Conservation (phyloP, 2,113 vertebrate genomes). For the Menidia beryllina region DNA sequence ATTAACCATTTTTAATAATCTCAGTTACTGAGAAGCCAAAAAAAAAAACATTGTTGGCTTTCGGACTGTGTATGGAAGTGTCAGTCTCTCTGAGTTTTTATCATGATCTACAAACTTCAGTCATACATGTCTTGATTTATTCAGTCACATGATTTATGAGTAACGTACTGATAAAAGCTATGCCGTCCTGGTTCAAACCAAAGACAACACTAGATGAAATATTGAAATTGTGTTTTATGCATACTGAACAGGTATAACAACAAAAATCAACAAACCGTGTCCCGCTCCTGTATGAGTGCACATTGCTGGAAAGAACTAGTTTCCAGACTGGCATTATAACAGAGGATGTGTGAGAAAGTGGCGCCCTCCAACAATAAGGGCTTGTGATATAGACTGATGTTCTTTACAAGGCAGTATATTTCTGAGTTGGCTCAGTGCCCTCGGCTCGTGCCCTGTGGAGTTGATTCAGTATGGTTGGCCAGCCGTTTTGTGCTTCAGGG, state of each 20-base stretch:
- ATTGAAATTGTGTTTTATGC: too few relatives aligned
- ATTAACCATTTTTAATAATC: too few relatives aligned
- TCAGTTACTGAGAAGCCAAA: too few relatives aligned
- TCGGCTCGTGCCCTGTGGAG: conserved; percentile 40
- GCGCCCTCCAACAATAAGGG: conserved; percentile 50
- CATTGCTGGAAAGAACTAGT: neutral
- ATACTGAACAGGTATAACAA: neutral
- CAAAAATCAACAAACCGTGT: neutral
- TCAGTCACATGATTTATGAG: too few relatives aligned
- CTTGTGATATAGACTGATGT: conserved; percentile 49
- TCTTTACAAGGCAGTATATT: conserved; percentile 34
- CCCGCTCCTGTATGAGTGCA: neutral
- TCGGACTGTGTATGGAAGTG: too few relatives aligned
- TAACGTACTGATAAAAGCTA: too few relatives aligned
- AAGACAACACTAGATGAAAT: too few relatives aligned
- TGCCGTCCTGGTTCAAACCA: too few relatives aligned
- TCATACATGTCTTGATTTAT: too few relatives aligned
- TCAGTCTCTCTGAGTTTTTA: too few relatives aligned
- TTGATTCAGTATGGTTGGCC: conserved; percentile 21
- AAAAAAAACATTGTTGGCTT: too few relatives aligned
- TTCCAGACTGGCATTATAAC: conserved; percentile 27
- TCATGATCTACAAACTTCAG: too few relatives aligned
- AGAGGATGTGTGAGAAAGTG: conserved; percentile 34
- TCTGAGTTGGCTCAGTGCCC: conserved; percentile 48
- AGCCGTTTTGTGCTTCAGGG: conserved; percentile 16